Base-by-base conservation (phyloP, 2,888 invertebrate species). In the Athrips mouffetella region DNA sequence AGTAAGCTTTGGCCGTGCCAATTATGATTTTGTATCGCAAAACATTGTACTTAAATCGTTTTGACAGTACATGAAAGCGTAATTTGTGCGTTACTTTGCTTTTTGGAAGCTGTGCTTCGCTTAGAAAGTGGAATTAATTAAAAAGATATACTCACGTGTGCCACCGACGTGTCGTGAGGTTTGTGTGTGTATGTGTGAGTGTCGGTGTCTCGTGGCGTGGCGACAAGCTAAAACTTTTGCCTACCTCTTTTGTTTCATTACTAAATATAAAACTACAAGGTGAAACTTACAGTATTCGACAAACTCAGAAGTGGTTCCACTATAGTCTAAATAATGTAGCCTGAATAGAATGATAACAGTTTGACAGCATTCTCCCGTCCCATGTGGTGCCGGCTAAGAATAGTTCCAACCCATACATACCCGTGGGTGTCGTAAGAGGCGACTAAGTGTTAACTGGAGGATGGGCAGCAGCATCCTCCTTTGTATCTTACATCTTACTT, bases 111-210 rank as follows among this genome's bases (percentile, higher is more conserved):
- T 65, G 73, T 78, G 78, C 67, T 63, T 52, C 40, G 59, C 58
- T 65, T 58, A 52, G 45, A 53, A 56, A 56, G 51, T 62, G 61
- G 54, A 60, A 70, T 44, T 21, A 70, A 62, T n/a, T n/a, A n/a
- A 63, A 64, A 65, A 68, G 60, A 49, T 55, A 82, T 86, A 87
- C 87, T 87, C 76, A 87, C 87, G 63, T 61, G 73, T 62, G 49
- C 62, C 80, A 67, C 65, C 83, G 80, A 65, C 63, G 73, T 80
- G 65, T 69, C 64, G 70, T 74, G 70, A 75, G 67, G 66, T 73
- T 60, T 73, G 66, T 76, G 65, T 71, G 60, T 61, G 54, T 60
- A 57, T 67, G 58, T 57, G 66, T 76, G 65, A 70, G 60, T 61
- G 54, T 60, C 57, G 66, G 58, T 57, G 82, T 80, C 84, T 83